Evolutionary conservation across 2,113 vertebrate species (phyloP), one percentile per base, ranked within the genome.

Genomic region (Rhadina sibilatrix): DNA sequence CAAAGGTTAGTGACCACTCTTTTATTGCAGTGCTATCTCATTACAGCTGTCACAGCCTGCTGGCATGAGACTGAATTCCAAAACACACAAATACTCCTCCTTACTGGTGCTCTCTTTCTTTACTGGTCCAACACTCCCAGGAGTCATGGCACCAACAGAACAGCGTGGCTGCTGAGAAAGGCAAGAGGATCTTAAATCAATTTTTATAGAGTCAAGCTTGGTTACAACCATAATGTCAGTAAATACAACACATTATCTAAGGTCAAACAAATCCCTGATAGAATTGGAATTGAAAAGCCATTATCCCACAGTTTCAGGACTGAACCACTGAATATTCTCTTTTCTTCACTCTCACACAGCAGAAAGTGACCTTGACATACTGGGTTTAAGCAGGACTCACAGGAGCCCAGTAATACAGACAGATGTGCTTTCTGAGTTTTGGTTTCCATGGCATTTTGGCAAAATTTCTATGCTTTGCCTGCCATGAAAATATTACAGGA

Each of bases 111-210:
- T 56, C 10, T 96, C 90, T 54, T 84, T 63, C 79, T 88, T 93
- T 44, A 83, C 78, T 71, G 96, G 91, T 21, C 98, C 98, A 75
- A 99, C 98, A 46, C 97, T 84, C 52, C 98, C 98, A 46, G 99
- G 99, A 61, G 97, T 98, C 90, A 98, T 66, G 24, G 46, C 19
- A 12, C 91, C 96, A 64, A 63, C 66, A 15, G 94, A 50, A 30
- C 49, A 80, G 54, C 11, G 4, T 4, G 81, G 49, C 97, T 97
- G 91, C 57, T 77, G 22, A 77, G 44, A 90, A 35, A 71, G 71
- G 19, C 65, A 92, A 64, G 75, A 35, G 5, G 37, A 77, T 37
- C 24, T 83, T 16, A 40, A 77, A 50, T 27, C 30, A 86, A 11
- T 47, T 86, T 59, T 83, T 46, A 40, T 2, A 63, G 42, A 88